Conservation (phyloP, 1,140 invertebrate genomes). For the Polypedilum vanderplanki region DNA sequence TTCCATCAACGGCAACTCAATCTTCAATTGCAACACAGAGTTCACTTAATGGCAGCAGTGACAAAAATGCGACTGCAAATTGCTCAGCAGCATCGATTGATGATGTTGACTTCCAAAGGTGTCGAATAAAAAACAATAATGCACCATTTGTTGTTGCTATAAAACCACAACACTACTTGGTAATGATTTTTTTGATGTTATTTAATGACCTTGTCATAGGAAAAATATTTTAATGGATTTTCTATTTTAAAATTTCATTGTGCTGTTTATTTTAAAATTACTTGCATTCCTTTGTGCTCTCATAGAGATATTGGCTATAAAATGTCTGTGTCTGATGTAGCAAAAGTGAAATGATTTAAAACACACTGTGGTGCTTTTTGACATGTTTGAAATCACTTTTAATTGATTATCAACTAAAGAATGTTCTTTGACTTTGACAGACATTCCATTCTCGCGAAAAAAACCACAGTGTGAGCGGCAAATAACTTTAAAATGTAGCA, state of each 20-base stretch:
- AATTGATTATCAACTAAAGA: too few relatives aligned
- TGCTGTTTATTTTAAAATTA: too few relatives aligned
- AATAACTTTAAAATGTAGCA: too few relatives aligned
- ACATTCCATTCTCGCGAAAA: too few relatives aligned
- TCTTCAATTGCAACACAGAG: neutral
- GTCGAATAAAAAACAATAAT: neutral
- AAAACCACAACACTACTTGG: constrained; percentile 11
- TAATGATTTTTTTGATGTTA: neutral
- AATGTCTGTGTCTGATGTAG: too few relatives aligned
- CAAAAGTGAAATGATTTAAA: too few relatives aligned
- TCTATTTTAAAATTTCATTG: neutral
- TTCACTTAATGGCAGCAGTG: neutral
- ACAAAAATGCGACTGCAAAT: neutral
- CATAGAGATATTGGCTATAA: neutral
- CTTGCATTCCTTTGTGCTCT: too few relatives aligned
- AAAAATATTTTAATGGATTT: constrained; percentile 3
- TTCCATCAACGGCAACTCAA: neutral
- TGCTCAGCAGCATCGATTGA: neutral
- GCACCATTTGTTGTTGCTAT: neutral
- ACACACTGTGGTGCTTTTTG: too few relatives aligned
- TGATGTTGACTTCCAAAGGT: neutral
- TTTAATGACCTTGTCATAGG: neutral
- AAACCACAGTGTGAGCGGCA: too few relatives aligned
- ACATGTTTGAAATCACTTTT: too few relatives aligned
- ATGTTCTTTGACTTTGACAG: too few relatives aligned